Base-by-base conservation (phyloP, 2,797 vertebrate species). In the Heterohyrax brucei region DNA sequence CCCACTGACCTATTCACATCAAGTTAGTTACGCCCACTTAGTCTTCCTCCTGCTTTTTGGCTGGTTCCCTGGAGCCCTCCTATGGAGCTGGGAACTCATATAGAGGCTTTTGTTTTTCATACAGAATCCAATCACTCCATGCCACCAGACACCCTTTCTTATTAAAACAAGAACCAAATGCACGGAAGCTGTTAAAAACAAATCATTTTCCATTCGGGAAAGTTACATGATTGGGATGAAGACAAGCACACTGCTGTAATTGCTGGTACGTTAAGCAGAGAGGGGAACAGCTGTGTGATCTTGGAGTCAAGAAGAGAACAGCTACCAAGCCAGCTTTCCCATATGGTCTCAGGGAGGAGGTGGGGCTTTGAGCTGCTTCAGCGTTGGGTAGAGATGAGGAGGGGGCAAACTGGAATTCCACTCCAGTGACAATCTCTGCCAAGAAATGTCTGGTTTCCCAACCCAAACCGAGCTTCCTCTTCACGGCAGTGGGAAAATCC, bases 211-310 rank as follows among this genome's bases (percentile, higher is more conserved):
- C 77, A 85, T 96, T 84, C 96, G 93, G 64, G 90, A 91, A 97
- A 93, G 94, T 95, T 95, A 61, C 53, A 89, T 28, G 96, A 92
- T 92, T 94, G 82, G 92, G 86, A 94, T 89, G 91, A 82, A 72
- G 87, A 96, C 89, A 91, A 95, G 77, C 50, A 86, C 81, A 77
- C 93, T 97, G 83, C 93, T 97, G 73, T 96, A 96, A 97, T 96
- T 93, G 93, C 96, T 7, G 7, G 93, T 83, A 97, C 24, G 28
- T 95, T 95, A 96, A 93, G 76, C 80, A 83, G 59, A 83, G 93
- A 39, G 70, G 94, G 62, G 73, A 98, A 97, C 93, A 97, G 97
- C 92, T 98, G 76, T 77, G 93, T 96, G 96, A 96, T 91, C 56
- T 95, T 96, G 95, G 92, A 97, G 77, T 94, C 24, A 24, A 14